Evolutionary conservation across 2,888 invertebrate species (phyloP).

Genomic region (Drosophila aldrichi): DNA sequence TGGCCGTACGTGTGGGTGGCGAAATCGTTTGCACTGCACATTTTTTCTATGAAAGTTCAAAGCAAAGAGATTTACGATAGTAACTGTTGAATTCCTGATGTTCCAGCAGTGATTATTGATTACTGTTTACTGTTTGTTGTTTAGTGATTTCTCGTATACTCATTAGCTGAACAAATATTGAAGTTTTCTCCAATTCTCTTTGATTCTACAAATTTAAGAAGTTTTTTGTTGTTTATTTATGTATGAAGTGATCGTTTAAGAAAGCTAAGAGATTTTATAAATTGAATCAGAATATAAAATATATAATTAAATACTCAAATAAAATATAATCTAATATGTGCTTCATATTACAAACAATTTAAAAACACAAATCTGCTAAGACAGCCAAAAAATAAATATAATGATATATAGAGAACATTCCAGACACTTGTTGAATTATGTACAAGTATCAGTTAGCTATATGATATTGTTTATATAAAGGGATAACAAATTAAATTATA

Average conservation of each 20-base stretch:
- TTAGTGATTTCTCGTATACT: background rate
- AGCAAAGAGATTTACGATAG: background rate
- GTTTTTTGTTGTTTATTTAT: no score
- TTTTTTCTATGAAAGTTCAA: slow-evolving; percentile 11
- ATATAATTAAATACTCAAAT: background rate
- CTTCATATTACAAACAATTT: background rate
- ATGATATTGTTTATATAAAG: background rate
- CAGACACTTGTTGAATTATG: background rate
- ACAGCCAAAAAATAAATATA: background rate
- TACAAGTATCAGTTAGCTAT: background rate
- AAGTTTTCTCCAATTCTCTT: background rate
- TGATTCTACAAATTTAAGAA: background rate
- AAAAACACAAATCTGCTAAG: background rate
- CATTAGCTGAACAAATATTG: background rate
- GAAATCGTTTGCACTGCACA: slow-evolving; percentile 18
- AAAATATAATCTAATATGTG: background rate
- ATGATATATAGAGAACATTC: background rate
- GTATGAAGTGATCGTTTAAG: no score
- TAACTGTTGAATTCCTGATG: background rate
- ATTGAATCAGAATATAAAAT: no score
- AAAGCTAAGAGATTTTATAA: no score
- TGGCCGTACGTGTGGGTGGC: slow-evolving; percentile 11
- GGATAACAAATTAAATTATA: background rate
- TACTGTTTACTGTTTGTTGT: background rate
- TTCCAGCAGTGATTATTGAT: background rate